Conservation (phyloP, 2,888 invertebrate species). For the Cheilosia vulpina region DNA sequence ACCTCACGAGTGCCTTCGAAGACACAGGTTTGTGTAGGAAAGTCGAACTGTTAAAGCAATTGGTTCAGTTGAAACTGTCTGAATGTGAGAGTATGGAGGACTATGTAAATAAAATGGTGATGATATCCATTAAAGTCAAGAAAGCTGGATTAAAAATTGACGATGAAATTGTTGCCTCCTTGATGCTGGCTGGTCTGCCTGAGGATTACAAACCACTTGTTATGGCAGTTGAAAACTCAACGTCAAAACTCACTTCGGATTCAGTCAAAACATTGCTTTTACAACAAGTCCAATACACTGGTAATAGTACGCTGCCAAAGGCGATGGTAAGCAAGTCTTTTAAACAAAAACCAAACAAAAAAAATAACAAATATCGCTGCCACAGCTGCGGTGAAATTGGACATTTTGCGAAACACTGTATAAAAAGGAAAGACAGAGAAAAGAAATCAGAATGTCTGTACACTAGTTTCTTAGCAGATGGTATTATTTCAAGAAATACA, state of each 20-base stretch:
- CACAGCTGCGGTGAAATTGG: background rate
- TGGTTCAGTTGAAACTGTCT: slow-evolving; percentile 36
- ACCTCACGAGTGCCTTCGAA: slow-evolving; percentile 29
- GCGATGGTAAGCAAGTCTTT: background rate
- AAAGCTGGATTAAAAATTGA: slow-evolving; percentile 41
- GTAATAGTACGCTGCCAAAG: background rate
- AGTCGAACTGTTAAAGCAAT: slow-evolving; percentile 27
- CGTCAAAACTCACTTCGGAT: slow-evolving; percentile 22
- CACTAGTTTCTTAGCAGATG: too few relatives aligned
- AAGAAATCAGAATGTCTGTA: too few relatives aligned
- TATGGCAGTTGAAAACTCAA: slow-evolving; percentile 29
- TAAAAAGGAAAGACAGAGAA: background rate
- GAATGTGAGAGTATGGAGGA: slow-evolving; percentile 41
- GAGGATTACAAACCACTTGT: background rate
- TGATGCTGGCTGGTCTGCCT: slow-evolving; percentile 22
- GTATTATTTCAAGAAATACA: too few relatives aligned
- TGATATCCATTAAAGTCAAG: slow-evolving; percentile 19
- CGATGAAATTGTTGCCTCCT: slow-evolving; percentile 5
- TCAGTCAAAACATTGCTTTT: slow-evolving; percentile 22
- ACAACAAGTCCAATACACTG: slow-evolving; percentile 10
- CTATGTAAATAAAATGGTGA: slow-evolving; percentile 1
- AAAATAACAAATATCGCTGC: background rate
- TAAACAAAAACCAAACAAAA: background rate
- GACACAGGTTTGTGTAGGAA: slow-evolving; percentile 34
- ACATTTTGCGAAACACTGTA: background rate